Evolutionary conservation across 2,888 invertebrate species (phyloP).

Genomic region (Synanthedon myopaeformis): DNA sequence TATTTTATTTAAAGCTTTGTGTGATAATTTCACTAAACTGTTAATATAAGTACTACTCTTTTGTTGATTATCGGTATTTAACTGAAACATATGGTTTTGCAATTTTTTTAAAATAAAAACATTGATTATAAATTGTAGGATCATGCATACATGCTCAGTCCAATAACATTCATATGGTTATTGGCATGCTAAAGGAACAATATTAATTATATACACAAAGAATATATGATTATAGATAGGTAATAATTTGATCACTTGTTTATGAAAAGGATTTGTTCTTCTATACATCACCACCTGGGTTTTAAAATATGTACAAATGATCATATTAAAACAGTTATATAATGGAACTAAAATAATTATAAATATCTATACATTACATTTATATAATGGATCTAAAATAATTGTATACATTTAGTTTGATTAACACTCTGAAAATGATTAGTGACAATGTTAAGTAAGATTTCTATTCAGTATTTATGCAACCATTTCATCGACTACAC

Average conservation of each 20-base stretch:
- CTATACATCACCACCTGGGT: too few relatives aligned
- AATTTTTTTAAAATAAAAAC: not conserved
- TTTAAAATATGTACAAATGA: not conserved
- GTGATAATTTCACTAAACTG: too few relatives aligned
- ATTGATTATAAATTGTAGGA: constrained; percentile 8
- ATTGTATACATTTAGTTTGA: too few relatives aligned
- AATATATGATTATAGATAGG: too few relatives aligned
- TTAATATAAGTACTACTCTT: too few relatives aligned
- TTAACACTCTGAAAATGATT: not conserved
- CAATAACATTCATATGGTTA: constrained; percentile 24
- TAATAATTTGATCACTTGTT: too few relatives aligned
- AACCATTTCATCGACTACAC: not conserved
- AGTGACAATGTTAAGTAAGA: not conserved
- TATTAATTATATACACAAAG: too few relatives aligned
- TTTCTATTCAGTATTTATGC: not conserved
- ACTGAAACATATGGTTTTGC: too few relatives aligned
- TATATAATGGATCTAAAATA: not conserved
- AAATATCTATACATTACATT: not conserved
- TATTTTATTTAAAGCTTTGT: too few relatives aligned
- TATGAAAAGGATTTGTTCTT: too few relatives aligned
- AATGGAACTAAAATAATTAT: not conserved
- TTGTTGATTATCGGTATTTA: too few relatives aligned
- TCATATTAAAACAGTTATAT: not conserved
- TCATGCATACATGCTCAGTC: constrained; percentile 53
- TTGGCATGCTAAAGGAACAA: constrained; percentile 30